Percentiles rank a stretch among this genome's conserved stretches.
Evolutionary conservation across 2,888 invertebrate genomes (phyloP).

Genomic region (Protonemura montana): DNA sequence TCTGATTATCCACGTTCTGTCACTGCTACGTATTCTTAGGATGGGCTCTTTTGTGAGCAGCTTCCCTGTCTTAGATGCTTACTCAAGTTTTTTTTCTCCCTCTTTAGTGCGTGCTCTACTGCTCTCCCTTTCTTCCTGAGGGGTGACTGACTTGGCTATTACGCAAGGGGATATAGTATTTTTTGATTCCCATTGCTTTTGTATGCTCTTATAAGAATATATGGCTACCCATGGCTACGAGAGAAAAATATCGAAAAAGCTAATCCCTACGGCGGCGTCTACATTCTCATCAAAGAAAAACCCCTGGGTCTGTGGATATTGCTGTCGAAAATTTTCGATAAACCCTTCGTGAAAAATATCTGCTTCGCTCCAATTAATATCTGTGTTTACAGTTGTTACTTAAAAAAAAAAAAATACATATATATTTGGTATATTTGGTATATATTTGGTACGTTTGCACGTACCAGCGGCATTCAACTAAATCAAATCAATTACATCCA

Average conservation of each 20-base stretch:
- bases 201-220: neutral
- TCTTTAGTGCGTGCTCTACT: neutral
- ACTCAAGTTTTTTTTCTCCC: conserved; percentile 1
- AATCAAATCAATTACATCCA: neutral
- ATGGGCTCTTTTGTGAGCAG: neutral
- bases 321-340: no score
- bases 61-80: neutral
- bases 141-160: neutral
- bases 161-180: conserved; percentile 8
- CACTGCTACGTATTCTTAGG: neutral
- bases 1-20: neutral
- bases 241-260: neutral
- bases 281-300: no score
- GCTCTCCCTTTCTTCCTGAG: neutral
- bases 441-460: no score
- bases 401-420: no score
- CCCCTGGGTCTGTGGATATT: no score
- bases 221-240: neutral
- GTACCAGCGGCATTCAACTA: neutral
- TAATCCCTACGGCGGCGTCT: neutral
- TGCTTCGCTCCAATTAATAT: no score
- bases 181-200: conserved; percentile 12
- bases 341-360: no score
- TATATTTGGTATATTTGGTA: no score
- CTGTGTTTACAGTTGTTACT: no score